A percentile compares a stretch with the other conserved stretches of the same genome.
These are phyloP conservation scores for Tenebrio molitor DNA, from an alignment of 1,140 invertebrate genomes.

Conservation along the genomic window DNA sequence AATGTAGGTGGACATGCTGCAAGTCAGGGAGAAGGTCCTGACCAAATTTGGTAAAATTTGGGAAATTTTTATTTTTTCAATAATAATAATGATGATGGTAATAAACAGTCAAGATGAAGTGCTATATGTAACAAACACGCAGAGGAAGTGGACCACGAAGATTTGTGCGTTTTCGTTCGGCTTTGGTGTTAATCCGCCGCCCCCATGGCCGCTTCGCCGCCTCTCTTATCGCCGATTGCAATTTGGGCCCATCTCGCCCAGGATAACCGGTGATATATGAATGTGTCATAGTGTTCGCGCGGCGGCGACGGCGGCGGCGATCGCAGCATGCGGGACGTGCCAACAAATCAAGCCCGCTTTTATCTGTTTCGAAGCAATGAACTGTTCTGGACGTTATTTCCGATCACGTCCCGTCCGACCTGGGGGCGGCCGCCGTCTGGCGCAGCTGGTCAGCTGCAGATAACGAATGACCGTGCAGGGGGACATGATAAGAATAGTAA, in stretches of 20 bases:
- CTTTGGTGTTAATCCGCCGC: too few species aligned
- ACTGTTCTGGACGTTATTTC: slow-evolving; percentile 27
- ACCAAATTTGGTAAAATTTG: too few species aligned
- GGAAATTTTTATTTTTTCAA: too few species aligned
- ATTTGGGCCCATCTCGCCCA: background rate
- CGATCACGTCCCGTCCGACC: slow-evolving; percentile 25
- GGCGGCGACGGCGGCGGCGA: too few species aligned
- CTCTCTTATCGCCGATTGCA: slow-evolving; percentile 15
- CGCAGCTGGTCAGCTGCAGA: slow-evolving; percentile 29
- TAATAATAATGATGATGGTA: too few species aligned
- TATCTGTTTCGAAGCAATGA: slow-evolving; percentile 39
- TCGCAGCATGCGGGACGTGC: slow-evolving; percentile 22
- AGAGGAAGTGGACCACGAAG: too few species aligned
- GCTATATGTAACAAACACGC: too few species aligned
- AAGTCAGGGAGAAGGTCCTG: too few species aligned
- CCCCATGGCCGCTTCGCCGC: too few species aligned
- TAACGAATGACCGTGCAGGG: slow-evolving; percentile 30
- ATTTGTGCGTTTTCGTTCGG: too few species aligned
- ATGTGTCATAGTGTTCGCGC: background rate
- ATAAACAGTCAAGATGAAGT: too few species aligned
- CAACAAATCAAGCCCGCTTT: slow-evolving; percentile 33
- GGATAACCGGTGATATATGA: slow-evolving; percentile 19
- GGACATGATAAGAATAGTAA: slow-evolving; percentile 30
- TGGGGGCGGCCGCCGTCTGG: slow-evolving; percentile 23
- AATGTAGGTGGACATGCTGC: too few species aligned